These are phyloP conservation scores for Ophion costatus DNA, from an alignment of 2,888 invertebrate genomes.

Conservation along the genomic window DNA sequence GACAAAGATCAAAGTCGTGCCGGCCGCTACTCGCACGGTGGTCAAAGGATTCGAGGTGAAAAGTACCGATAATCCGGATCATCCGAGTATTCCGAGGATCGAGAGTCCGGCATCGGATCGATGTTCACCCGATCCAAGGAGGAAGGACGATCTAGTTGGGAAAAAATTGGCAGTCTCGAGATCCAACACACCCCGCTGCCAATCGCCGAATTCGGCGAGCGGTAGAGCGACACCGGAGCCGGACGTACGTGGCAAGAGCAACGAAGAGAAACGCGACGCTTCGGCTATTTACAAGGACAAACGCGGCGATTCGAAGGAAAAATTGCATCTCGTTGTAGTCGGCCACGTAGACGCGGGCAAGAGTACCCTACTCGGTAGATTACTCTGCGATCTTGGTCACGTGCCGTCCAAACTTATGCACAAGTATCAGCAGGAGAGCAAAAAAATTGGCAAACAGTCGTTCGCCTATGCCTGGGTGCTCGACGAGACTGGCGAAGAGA, in stretches of 20 bases:
- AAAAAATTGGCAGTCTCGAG: slow-evolving; percentile 73
- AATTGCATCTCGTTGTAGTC: slow-evolving; percentile 95
- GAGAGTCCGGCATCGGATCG: slow-evolving; percentile 77
- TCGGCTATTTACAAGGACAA: slow-evolving; percentile 88
- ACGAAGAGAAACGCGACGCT: slow-evolving; percentile 86
- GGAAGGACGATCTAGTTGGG: slow-evolving; percentile 80
- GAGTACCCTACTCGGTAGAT: slow-evolving; percentile 98
- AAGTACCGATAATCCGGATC: slow-evolving; percentile 73
- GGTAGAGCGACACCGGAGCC: slow-evolving; percentile 82
- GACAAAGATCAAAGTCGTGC: slow-evolving; percentile 78
- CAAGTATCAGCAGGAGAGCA: slow-evolving; percentile 98
- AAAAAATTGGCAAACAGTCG: slow-evolving; percentile 98
- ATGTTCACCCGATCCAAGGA: slow-evolving; percentile 75
- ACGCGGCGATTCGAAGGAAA: slow-evolving; percentile 92
- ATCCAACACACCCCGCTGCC: slow-evolving; percentile 87
- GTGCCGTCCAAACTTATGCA: slow-evolving; percentile 86
- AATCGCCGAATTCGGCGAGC: slow-evolving; percentile 88
- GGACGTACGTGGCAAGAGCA: slow-evolving; percentile 78
- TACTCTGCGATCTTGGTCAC: slow-evolving; percentile 94
- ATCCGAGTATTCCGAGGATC: slow-evolving; percentile 70
- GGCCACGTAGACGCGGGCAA: slow-evolving; percentile 99
- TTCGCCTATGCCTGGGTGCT: slow-evolving; percentile 99
- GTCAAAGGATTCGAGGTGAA: slow-evolving; percentile 79
- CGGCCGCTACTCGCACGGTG: slow-evolving; percentile 74
- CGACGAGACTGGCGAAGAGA: slow-evolving; percentile 99